Evolutionary conservation across 2,888 invertebrate genomes (phyloP).

Genomic region (Hemicrepidius hirtus): DNA sequence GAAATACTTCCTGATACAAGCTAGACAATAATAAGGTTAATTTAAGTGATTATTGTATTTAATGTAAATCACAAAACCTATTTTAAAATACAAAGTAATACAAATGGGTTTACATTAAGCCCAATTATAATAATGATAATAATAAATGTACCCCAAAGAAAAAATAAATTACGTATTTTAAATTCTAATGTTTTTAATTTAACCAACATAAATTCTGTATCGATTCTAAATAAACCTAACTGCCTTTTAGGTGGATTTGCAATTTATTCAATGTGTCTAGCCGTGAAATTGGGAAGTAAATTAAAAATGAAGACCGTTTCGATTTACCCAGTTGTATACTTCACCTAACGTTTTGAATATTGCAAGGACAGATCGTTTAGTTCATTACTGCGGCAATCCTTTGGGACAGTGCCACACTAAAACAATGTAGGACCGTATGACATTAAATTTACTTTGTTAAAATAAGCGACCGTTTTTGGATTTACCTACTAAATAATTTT

Average conservation of each 20-base stretch:
- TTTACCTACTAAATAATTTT: no score
- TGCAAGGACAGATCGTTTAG: slow-evolving; percentile 3
- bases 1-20: no score
- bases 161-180: neutral
- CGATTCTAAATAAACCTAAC: neutral
- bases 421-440: neutral
- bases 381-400: slow-evolving; percentile 13
- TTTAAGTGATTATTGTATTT: no score
- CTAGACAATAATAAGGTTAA: no score
- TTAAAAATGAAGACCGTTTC: slow-evolving; percentile 10
- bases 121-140: neutral
- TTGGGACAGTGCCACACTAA: neutral
- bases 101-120: neutral
- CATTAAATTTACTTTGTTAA: slow-evolving; percentile 2
- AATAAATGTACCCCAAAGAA: neutral
- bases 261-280: neutral
- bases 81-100: no score
- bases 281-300: neutral
- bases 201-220: neutral
- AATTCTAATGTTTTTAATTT: neutral
- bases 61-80: no score
- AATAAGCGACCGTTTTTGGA: no score
- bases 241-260: neutral
- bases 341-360: slow-evolving; percentile 3
- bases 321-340: slow-evolving; percentile 1